A percentile compares a stretch with the other conserved stretches of the same genome.
Evolutionary conservation across 1,140 invertebrate genomes (phyloP).

Genomic region (Neotoxoptera formosana): DNA sequence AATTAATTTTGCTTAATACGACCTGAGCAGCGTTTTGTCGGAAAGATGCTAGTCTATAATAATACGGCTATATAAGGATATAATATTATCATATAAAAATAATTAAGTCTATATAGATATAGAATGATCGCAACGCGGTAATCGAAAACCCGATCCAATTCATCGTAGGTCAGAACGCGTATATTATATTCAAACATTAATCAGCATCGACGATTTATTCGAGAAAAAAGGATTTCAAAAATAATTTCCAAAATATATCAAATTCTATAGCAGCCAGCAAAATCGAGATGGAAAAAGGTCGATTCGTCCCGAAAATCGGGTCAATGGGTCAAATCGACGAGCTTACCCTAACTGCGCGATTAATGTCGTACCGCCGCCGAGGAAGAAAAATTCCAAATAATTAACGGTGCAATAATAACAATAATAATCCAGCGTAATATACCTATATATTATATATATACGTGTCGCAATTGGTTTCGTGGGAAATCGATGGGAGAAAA

Average conservation of each 20-base stretch:
- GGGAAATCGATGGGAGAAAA: constrained; percentile 5
- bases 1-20: neutral
- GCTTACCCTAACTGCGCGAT: neutral
- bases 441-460: too few species aligned
- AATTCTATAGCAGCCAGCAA: neutral
- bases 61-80: neutral
- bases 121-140: neutral
- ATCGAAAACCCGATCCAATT: neutral
- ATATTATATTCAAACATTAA: constrained; percentile 15
- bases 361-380: neutral
- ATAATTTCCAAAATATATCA: neutral
- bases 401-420: neutral
- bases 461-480: neutral
- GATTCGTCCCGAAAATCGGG: neutral
- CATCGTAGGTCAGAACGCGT: neutral
- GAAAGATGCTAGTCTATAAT: neutral
- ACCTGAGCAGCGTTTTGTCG: neutral
- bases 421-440: too few species aligned
- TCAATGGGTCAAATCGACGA: neutral
- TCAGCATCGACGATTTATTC: neutral
- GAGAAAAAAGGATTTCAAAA: neutral
- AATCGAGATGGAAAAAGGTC: neutral
- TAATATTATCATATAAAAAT: neutral
- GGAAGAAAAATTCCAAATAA: neutral
- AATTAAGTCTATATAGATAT: neutral